Base-by-base conservation (phyloP, 1,140 invertebrate species). In the Chironomus striatipennis region DNA sequence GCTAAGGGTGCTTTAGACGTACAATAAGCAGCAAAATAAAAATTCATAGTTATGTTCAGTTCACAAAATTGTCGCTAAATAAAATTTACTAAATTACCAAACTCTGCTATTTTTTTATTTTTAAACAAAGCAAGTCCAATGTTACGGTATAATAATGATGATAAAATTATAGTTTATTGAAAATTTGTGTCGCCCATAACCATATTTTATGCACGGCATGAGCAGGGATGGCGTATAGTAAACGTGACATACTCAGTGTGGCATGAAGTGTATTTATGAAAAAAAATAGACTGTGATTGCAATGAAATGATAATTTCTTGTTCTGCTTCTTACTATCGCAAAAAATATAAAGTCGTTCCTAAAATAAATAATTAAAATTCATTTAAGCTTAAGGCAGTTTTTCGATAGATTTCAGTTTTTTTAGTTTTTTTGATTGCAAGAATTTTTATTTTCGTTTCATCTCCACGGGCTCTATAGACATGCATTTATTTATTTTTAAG, bases 291-390 rank as follows among this genome's bases (percentile, higher is more conserved):
- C 47, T 57, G 47, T 57, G 47, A 57, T 57, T 57, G 47, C 47
- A 57, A 34, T 34, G 24, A 34, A 57, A 57, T 57, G 47, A 57
- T 57, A 57, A 57, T 57, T 57, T 57, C 12, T 57, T 57, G 12
- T 57, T 57, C 4, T 57, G 47, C 47, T n/a, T 57, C 12, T n/a
- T 15, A 57, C 2, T 47, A 9, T 15, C 5, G n/a, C 12, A 57
- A 57, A n/a, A 57, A 4, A 47, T 10, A n/a, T 10, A 5, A 34
- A n/a, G 47, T 57, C 12, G 47, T 4, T 57, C 47, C 4, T 5
- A 57, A n/a, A 57, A 57, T 12, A 57, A 57, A 57, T 57, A 57
- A 57, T 57, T 57, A 57, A 57, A 57, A 57, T 57, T 57, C 47
- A 4, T 57, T 57, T 57, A 57, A 57, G 47, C 47, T 57, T 15